These are phyloP conservation scores for Caenorhabditis sulstoni DNA, from an alignment of 2,888 invertebrate genomes.

Conservation along the genomic window DNA sequence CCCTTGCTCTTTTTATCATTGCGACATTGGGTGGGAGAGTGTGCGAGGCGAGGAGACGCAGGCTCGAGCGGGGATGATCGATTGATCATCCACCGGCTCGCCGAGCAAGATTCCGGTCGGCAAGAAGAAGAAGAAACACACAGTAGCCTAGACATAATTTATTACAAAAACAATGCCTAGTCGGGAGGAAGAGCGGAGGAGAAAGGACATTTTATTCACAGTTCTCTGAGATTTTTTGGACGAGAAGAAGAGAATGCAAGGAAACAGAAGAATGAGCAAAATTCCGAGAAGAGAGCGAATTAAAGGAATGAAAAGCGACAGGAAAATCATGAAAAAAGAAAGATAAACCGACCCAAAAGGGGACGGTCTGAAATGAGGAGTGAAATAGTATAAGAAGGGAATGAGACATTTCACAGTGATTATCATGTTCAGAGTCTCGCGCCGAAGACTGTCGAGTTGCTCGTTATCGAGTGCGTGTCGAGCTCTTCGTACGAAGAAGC, in stretches of 20 bases:
- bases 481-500: slow-evolving; percentile 6
- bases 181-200: slow-evolving; percentile 2
- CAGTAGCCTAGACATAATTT: slow-evolving; percentile 35
- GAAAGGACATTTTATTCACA: slow-evolving; percentile 35
- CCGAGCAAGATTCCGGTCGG: slow-evolving; percentile 7
- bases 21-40: slow-evolving; percentile 26
- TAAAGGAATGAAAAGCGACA: background rate
- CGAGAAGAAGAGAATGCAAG: slow-evolving; percentile 3
- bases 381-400: too few relatives aligned
- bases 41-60: slow-evolving; percentile 12
- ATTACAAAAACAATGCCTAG: slow-evolving; percentile 38
- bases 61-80: slow-evolving; percentile 29
- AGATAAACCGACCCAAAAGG: background rate
- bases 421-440: slow-evolving; percentile 19
- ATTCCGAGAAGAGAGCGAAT: background rate
- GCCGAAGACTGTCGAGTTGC: slow-evolving; percentile 38
- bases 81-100: slow-evolving; percentile 29
- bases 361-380: background rate
- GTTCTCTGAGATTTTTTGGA: background rate
- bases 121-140: background rate
- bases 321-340: background rate
- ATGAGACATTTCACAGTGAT: slow-evolving; percentile 1
- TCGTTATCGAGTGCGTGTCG: slow-evolving; percentile 27
- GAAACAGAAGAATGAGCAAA: slow-evolving; percentile 1
- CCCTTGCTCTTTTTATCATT: slow-evolving; percentile 46